Evolutionary conservation across 1,140 invertebrate species (phyloP), one percentile per base, ranked within the genome.

Genomic region (Bombus soroeensis): DNA sequence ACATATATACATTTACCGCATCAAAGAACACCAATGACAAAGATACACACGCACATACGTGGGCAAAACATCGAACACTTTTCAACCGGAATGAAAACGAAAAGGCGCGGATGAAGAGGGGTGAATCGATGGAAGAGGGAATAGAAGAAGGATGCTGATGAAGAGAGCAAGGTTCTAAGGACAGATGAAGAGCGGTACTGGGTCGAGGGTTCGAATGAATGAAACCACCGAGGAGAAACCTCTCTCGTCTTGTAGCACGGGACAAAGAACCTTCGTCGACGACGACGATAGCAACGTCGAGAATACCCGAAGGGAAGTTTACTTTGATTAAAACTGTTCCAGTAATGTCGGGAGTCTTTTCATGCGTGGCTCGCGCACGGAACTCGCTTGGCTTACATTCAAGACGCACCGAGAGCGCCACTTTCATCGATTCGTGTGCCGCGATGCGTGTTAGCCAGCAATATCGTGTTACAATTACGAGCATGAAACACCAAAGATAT

Each of bases 281-380:
- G 64, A 43, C n/a, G 70, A 71, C 76, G 75, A 34, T 59, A 73
- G 41, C 59, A 64, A 79, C 68, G 59, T 59, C 12, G 75, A 74
- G 47, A 66, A 87, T 87, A 59, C 86, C 74, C 86, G 47, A 57
- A 78, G 86, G 81, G 74, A 87, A 89, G 81, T 89, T 89, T 87
- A 87, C 86, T 87, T 87, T 87, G 85, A 89, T 89, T 89, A 89
- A 89, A 89, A 84, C 87, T 78, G 81, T 87, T 84, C 75, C 57
- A 79, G 68, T 77, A 84, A 85, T 47, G 79, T 74, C 66, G 71
- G 71, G 59, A 28, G 84, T 79, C 84, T 81, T 85, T 85, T 85
- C 84, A 85, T 85, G 84, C 84, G 43, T 81, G 70, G 62, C 62
- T 74, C 25, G 70, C 62, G 34, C 59, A 81, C 71, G 39, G 59